A percentile compares a stretch with the other conserved stretches of the same genome.
phyloP scores from a whole-genome alignment of 1,140 invertebrate genomes.

The Scaptomyza montana region DNA sequence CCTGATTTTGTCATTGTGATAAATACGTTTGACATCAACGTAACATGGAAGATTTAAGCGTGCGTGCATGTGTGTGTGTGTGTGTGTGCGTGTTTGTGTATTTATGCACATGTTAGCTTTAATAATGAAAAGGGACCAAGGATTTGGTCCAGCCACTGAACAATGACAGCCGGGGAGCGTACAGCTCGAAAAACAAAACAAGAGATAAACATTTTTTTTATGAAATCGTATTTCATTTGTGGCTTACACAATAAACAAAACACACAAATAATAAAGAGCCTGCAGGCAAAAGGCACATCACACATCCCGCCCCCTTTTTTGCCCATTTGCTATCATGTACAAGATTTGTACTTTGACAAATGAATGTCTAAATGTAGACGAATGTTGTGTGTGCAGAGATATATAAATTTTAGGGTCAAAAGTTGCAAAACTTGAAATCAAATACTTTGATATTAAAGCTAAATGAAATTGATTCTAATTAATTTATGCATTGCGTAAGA shows the following conservation, averaged over 20 bases:
- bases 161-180: slow-evolving; percentile 54
- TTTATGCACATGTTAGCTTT: slow-evolving; percentile 36
- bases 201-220: slow-evolving; percentile 62
- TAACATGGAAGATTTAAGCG: slow-evolving; percentile 47
- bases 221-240: slow-evolving; percentile 46
- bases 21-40: slow-evolving; percentile 67
- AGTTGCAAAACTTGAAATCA: too few species aligned
- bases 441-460: too few species aligned
- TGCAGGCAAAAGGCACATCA: background rate
- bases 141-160: slow-evolving; percentile 68
- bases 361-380: background rate
- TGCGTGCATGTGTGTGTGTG: slow-evolving; percentile 11
- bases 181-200: slow-evolving; percentile 1
- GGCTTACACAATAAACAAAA: slow-evolving; percentile 22
- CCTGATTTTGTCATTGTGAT: slow-evolving; percentile 75
- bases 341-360: background rate
- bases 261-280: slow-evolving; percentile 1
- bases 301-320: too few species aligned
- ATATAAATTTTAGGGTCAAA: background rate
- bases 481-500: too few species aligned
- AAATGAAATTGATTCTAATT: too few species aligned
- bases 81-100: slow-evolving; percentile 9
- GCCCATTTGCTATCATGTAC: background rate
- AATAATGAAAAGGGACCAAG: slow-evolving; percentile 64
- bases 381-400: background rate